Evolutionary conservation across 2,113 vertebrate genomes (phyloP), one percentile per base, ranked within the genome.

Genomic region (Mormyrus iriodes): DNA sequence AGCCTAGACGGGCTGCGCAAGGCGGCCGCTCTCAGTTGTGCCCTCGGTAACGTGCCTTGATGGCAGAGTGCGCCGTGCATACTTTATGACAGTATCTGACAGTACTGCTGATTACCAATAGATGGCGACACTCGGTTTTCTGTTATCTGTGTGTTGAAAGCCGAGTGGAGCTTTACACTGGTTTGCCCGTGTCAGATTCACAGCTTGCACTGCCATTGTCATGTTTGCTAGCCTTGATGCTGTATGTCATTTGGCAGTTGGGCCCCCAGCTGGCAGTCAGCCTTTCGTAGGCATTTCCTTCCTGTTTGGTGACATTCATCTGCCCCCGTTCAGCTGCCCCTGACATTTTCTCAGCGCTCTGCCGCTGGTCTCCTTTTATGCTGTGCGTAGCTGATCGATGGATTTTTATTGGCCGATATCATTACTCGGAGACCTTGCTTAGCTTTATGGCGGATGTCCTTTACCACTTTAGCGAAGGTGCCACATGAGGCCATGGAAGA

Each of bases 1-100:
- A 99, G 98, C 91, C 92, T 99, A 3, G 97, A 99, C 76, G 98
- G 98, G 39, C 96, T 99, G 0, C 95, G 98, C 84, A 98, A 97
- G 89, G 98, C 98, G 0, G 98, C 98, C 0, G 95, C 97, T 0
- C 97, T 99, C 91, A 99, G 98, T 95, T 99, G 98, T 89, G 96
- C 96, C 3, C 92, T 99, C 92, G 98, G 98, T 99, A 95, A 87
- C 58, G 17, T 8, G 5, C 2, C 9, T 7, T 15, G 39, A 48
- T 24, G 1, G 19, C 82, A 48, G n/a, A 12, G 24, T 48, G 7
- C 8, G 9, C 21, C 61, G 27, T 69, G 24, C 21, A n/a, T 24
- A 69, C 5, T 61, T 17, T 61, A 0, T 12, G 55, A 19, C 55
- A 13, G 12, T n/a, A 7, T 31, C 58, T 61, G 4, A n/a, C 35